Percentiles rank a stretch among this genome's conserved stretches.
phyloP scores from a whole-genome alignment of 2,113 vertebrate species.

The Cepphus grylle region DNA sequence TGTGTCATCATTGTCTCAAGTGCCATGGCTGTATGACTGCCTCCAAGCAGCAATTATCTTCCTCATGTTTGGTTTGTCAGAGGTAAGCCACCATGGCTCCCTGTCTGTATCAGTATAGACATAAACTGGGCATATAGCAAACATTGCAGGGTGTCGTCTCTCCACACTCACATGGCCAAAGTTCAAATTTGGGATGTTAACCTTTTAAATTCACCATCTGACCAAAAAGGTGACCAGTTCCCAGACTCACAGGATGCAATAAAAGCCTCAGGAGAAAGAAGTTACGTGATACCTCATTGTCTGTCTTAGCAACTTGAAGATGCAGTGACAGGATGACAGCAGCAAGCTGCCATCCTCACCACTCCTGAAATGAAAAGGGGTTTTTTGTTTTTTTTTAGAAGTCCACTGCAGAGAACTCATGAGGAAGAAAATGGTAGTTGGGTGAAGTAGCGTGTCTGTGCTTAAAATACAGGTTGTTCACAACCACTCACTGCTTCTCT shows the following conservation, averaged over 20 bases:
- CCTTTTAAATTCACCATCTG: background rate
- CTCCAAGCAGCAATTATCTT: background rate
- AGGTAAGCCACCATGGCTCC: background rate
- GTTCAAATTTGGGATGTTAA: background rate
- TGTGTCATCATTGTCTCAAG: background rate
- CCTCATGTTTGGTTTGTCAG: background rate
- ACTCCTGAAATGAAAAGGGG: background rate
- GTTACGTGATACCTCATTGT: accelerated
- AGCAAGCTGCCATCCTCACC: background rate
- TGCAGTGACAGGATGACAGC: background rate
- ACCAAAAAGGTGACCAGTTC: background rate
- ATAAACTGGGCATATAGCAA: background rate
- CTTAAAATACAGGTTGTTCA: background rate
- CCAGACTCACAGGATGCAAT: background rate
- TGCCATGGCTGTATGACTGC: background rate
- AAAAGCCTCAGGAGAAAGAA: background rate
- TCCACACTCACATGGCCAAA: background rate
- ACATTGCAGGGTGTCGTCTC: background rate
- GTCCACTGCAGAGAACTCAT: background rate
- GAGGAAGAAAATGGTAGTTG: background rate
- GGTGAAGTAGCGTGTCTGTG: background rate
- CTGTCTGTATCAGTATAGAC: background rate
- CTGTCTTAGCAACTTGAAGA: background rate
- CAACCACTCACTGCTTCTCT: background rate
- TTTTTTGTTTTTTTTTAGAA: background rate